Evolutionary conservation across 2,888 invertebrate genomes (phyloP).

Genomic region (Coleophora deauratella): DNA sequence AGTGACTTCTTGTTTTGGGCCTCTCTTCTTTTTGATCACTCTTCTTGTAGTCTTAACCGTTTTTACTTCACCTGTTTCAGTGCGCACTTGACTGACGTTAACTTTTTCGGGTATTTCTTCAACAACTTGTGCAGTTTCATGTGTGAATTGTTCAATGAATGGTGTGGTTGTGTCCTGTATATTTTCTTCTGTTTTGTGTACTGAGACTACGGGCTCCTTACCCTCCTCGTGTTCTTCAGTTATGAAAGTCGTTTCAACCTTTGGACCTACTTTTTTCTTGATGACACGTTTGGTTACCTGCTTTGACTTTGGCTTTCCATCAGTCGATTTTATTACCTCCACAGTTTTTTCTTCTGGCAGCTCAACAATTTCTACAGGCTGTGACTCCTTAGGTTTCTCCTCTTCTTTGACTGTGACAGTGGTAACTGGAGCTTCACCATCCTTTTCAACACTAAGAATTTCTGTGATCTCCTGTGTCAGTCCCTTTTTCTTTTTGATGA

Average conservation of each 20-base stretch:
- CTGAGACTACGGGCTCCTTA: slow-evolving; percentile 15
- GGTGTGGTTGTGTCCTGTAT: slow-evolving; percentile 29
- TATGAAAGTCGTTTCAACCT: slow-evolving; percentile 52
- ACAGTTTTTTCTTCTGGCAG: slow-evolving; percentile 18
- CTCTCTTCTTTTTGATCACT: slow-evolving; percentile 41
- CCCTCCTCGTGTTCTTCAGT: slow-evolving; percentile 39
- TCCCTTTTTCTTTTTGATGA: slow-evolving; percentile 18
- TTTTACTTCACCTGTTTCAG: slow-evolving; percentile 19
- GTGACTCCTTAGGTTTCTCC: slow-evolving; percentile 27
- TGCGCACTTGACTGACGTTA: slow-evolving; percentile 22
- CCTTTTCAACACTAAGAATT: slow-evolving; percentile 30
- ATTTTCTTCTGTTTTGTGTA: slow-evolving; percentile 24
- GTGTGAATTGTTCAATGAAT: slow-evolving; percentile 12
- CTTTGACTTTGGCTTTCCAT: slow-evolving; percentile 7
- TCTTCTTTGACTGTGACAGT: slow-evolving; percentile 31
- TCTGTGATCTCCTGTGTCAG: slow-evolving; percentile 31
- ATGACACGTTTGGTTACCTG: slow-evolving; percentile 29
- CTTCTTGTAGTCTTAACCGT: slow-evolving; percentile 22
- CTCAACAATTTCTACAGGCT: slow-evolving; percentile 29
- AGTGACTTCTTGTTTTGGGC: slow-evolving; percentile 34
- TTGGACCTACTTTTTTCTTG: slow-evolving; percentile 42
- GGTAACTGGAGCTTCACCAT: slow-evolving; percentile 24
- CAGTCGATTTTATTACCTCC: slow-evolving; percentile 10
- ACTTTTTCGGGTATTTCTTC: slow-evolving; percentile 20
- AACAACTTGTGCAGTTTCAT: slow-evolving; percentile 27